Percentiles rank a stretch among this genome's conserved stretches.
Evolutionary conservation across 1,140 invertebrate genomes (phyloP).

Genomic region (Sinonovacula constricta): DNA sequence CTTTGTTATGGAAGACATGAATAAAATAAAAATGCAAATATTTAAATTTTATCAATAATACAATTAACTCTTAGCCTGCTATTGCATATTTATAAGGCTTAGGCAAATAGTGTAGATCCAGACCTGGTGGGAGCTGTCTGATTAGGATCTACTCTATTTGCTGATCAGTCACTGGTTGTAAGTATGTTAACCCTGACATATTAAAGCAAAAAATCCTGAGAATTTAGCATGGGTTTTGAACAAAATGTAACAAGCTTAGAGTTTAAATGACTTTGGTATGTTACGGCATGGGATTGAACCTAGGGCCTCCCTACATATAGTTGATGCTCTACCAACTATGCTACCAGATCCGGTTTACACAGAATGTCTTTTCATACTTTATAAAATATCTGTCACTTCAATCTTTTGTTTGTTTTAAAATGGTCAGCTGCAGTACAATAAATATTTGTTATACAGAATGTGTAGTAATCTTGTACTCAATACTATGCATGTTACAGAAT

Average conservation of each 20-base stretch:
- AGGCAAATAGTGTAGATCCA: background rate
- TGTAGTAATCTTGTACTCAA: too few species aligned
- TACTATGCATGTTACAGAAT: constrained; percentile 65
- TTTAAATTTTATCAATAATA: background rate
- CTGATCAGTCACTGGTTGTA: background rate
- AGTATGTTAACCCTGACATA: too few species aligned
- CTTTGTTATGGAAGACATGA: background rate
- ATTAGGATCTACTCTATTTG: background rate
- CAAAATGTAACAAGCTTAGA: too few species aligned
- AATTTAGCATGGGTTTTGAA: too few species aligned
- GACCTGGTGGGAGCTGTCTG: background rate
- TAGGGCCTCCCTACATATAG: background rate
- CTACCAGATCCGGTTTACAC: background rate
- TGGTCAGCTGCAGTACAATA: too few species aligned
- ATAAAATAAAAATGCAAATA: background rate
- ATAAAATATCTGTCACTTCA: background rate
- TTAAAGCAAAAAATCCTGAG: too few species aligned
- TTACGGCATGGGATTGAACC: too few species aligned
- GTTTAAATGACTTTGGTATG: too few species aligned
- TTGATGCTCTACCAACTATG: background rate
- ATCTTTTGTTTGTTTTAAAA: background rate
- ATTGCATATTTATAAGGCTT: background rate
- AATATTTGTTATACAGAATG: too few species aligned
- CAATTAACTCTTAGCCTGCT: background rate
- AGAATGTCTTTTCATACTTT: background rate